phyloP scores from a whole-genome alignment of 2,888 invertebrate species.

The Callyntrura guangdongensis region DNA sequence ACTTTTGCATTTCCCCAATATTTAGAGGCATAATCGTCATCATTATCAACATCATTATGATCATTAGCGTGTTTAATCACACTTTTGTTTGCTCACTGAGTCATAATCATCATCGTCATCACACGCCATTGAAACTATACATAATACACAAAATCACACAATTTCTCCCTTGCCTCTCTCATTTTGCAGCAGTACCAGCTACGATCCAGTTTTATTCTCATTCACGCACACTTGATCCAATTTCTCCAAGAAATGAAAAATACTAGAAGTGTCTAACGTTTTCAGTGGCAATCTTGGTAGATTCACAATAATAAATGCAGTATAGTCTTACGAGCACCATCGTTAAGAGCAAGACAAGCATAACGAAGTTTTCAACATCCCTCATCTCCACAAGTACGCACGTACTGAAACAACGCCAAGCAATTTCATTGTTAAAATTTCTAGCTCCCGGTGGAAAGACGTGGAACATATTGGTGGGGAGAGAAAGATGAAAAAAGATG shows the following conservation, averaged over 20 bases:
- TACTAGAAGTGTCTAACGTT: neutral
- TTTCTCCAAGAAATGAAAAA: neutral
- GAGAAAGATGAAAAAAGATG: neutral
- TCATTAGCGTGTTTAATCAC: conserved; percentile 45
- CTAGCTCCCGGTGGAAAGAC: neutral
- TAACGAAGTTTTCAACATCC: neutral
- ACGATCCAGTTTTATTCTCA: neutral
- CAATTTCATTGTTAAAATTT: conserved; percentile 40
- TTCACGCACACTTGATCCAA: conserved; percentile 45
- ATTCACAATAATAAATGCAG: too few relatives aligned
- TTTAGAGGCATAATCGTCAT: neutral
- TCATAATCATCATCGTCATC: conserved; percentile 1
- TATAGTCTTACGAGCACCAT: neutral
- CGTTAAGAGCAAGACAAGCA: neutral
- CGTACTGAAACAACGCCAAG: neutral
- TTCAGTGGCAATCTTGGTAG: too few relatives aligned
- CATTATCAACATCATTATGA: neutral
- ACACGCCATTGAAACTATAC: neutral
- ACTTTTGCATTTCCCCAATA: neutral
- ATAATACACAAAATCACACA: neutral
- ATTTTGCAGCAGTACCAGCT: neutral
- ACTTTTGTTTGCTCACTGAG: conserved; percentile 28
- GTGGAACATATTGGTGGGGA: neutral
- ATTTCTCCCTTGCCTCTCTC: neutral
- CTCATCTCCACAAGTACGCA: neutral